Evolutionary conservation across 2,113 vertebrate genomes (phyloP).

Genomic region (Peucedramus taeniatus): DNA sequence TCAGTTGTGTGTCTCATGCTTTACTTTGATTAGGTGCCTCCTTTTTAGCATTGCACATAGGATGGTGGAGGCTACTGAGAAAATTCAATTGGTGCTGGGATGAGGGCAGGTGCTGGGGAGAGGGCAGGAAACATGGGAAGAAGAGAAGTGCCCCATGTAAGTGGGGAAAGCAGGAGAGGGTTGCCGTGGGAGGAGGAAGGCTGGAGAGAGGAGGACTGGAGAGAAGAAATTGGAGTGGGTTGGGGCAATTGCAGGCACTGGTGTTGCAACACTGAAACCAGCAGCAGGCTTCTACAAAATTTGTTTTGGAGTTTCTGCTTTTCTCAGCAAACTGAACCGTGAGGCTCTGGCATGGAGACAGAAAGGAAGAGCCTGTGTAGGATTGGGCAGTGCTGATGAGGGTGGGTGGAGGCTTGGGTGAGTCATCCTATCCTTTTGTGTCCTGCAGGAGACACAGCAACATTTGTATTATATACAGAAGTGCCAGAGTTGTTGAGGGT

Average conservation of each 20-base stretch:
- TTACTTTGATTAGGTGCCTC: not conserved
- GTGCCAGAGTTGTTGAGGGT: not conserved
- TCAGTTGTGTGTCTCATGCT: not conserved
- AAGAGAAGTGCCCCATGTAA: not conserved
- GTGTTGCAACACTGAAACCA: rapidly evolving
- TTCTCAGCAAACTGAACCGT: not conserved
- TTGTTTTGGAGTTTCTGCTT: not conserved
- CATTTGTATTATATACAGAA: not conserved
- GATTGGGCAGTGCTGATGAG: not conserved
- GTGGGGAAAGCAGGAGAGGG: not conserved
- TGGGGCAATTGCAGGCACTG: not conserved
- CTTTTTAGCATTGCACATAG: rapidly evolving
- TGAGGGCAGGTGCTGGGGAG: not conserved
- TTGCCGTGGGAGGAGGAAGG: not conserved
- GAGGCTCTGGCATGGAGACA: not conserved
- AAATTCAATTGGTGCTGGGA: rapidly evolving
- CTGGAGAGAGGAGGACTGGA: not conserved
- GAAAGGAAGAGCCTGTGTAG: not conserved
- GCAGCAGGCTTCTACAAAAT: not conserved
- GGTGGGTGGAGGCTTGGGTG: not conserved
- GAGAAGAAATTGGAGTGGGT: not conserved
- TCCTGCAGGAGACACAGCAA: not conserved
- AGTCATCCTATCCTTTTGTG: rapidly evolving
- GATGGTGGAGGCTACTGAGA: not conserved
- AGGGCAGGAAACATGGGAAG: no score